A percentile compares a stretch with the other conserved stretches of the same genome.
These are phyloP conservation scores for Poeciliopsis gracilis DNA, from an alignment of 2,797 vertebrate species.

Conservation along the genomic window DNA sequence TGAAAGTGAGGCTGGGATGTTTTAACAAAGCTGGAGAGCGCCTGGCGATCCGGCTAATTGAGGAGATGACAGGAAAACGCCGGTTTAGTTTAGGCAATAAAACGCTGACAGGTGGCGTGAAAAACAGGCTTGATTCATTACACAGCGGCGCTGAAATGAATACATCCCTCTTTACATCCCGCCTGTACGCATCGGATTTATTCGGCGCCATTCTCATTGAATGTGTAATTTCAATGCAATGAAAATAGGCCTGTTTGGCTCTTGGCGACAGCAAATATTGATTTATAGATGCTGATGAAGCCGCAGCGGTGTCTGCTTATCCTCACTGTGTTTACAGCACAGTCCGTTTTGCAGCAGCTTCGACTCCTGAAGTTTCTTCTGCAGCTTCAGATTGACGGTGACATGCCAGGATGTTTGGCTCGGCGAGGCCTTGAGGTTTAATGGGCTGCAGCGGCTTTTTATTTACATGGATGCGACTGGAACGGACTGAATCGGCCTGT, in stretches of 20 bases:
- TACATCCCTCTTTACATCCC: conserved; percentile 41
- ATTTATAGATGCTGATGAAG: conserved; percentile 56
- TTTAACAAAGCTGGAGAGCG: conserved; percentile 41
- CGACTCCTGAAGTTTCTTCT: conserved; percentile 51
- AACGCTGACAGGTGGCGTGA: conserved; percentile 44
- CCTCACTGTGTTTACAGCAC: conserved; percentile 32
- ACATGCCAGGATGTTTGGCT: conserved; percentile 63
- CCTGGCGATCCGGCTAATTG: conserved; percentile 39
- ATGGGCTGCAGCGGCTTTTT: conserved; percentile 57
- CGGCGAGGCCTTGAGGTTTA: conserved; percentile 64
- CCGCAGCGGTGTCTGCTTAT: conserved; percentile 32
- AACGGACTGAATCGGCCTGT: conserved; percentile 30
- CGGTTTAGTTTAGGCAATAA: conserved; percentile 53
- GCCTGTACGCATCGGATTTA: conserved; percentile 41
- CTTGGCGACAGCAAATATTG: conserved; percentile 54
- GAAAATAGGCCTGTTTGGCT: conserved; percentile 34
- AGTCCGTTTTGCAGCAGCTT: conserved; percentile 36
- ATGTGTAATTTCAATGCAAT: conserved; percentile 22
- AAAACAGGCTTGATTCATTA: conserved; percentile 52
- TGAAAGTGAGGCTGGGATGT: conserved; percentile 62
- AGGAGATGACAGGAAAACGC: conserved; percentile 52
- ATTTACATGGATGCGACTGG: conserved; percentile 58
- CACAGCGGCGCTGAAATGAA: conserved; percentile 44
- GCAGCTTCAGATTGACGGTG: conserved; percentile 57
- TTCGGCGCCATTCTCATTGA: conserved; percentile 20